Evolutionary conservation across 2,113 vertebrate species (phyloP).

Genomic region (Lucifuga dentata): DNA sequence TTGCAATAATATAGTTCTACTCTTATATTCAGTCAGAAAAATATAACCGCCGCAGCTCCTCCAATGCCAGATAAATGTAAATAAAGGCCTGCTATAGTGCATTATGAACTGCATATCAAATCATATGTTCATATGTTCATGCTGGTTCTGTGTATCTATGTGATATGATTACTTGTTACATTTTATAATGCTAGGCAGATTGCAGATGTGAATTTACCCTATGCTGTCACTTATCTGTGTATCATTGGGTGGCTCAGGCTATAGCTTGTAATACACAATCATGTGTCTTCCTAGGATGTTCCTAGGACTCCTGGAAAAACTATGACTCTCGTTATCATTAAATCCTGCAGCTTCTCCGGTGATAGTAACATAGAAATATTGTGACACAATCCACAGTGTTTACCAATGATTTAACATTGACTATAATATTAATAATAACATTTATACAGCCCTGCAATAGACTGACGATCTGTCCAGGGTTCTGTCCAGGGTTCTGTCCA

Average conservation of each 20-base stretch:
- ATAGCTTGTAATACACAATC: not conserved
- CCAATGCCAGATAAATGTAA: not conserved
- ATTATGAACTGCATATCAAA: no score
- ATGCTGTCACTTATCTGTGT: not conserved
- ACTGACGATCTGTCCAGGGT: no score
- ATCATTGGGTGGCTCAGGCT: not conserved
- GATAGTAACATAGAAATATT: not conserved
- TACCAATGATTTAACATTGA: not conserved
- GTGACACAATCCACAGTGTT: not conserved
- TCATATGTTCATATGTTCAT: no score
- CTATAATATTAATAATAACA: not conserved
- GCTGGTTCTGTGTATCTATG: not conserved
- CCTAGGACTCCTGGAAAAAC: no score
- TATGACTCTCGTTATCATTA: not conserved
- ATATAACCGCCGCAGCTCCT: not conserved
- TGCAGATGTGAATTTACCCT: not conserved
- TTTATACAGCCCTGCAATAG: no score
- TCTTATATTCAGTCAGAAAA: conserved; percentile 5
- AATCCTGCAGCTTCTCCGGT: not conserved
- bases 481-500: no score
- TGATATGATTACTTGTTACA: not conserved
- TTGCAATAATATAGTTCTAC: conserved; percentile 9
- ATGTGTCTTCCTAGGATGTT: not conserved
- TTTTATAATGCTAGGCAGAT: conserved; percentile 2
- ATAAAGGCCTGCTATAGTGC: not conserved